These are phyloP conservation scores for Alces alces DNA, from an alignment of 2,113 vertebrate genomes.

Conservation along the genomic window DNA sequence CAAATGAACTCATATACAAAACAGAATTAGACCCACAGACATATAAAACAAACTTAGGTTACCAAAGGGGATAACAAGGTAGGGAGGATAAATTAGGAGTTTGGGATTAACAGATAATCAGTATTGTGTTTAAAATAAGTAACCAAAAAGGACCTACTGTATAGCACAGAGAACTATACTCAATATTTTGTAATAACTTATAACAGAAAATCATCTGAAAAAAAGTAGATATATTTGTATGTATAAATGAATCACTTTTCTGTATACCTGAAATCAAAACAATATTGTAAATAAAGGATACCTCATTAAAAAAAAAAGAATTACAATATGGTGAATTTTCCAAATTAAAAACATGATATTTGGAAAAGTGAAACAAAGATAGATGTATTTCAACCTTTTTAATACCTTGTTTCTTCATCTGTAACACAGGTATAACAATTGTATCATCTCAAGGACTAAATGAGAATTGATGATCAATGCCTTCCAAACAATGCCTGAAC, in stretches of 20 bases:
- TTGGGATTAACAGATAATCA: not conserved
- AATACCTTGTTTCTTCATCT: not conserved
- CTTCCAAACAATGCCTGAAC: not conserved
- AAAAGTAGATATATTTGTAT: not conserved
- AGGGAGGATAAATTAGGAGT: not conserved
- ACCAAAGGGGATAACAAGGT: not conserved
- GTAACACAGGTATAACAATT: not conserved
- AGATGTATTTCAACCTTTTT: not conserved
- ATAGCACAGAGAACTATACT: not conserved
- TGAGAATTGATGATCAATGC: not conserved
- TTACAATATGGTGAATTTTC: not conserved
- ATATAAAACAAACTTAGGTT: not conserved
- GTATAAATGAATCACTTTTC: not conserved
- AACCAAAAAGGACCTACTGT: not conserved
- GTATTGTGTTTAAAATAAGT: not conserved
- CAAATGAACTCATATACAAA: not conserved
- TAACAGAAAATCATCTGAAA: not conserved
- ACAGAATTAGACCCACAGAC: not conserved
- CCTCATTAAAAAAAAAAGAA: not conserved
- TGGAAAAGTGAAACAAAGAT: not conserved
- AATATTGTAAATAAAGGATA: not conserved
- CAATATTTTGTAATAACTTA: not conserved
- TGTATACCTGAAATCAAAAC: not conserved
- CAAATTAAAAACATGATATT: not conserved
- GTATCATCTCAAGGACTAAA: not conserved